phyloP scores from a whole-genome alignment of 1,140 invertebrate species.

The Caerostris extrusa region DNA sequence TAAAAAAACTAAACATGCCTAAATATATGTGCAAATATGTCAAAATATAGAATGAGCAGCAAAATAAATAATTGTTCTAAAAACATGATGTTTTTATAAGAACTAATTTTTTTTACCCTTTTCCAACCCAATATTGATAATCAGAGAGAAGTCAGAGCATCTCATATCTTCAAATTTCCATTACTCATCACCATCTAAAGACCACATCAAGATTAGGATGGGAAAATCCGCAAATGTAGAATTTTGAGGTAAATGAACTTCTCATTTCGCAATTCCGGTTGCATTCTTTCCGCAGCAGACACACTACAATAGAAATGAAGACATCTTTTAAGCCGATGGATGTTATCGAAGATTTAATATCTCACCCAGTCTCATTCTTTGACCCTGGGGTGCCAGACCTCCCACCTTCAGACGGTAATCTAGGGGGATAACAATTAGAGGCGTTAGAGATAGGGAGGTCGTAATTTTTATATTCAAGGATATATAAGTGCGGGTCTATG shows the following conservation, averaged over 20 bases:
- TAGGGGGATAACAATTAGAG: background rate
- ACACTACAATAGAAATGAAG: background rate
- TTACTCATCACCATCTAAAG: no score
- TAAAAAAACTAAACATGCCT: no score
- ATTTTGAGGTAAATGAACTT: background rate
- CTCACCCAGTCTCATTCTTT: background rate
- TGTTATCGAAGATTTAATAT: constrained; percentile 26
- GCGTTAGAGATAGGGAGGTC: background rate
- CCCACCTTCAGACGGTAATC: background rate
- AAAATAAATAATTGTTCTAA: no score
- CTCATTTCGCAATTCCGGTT: background rate
- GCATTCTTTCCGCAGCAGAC: background rate
- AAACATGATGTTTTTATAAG: no score
- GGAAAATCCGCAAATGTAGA: no score
- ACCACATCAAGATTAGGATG: no score
- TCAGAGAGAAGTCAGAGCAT: no score
- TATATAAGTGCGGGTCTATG: background rate
- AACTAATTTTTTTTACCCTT: no score
- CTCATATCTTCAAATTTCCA: no score
- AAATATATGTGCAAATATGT: no score
- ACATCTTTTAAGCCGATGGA: background rate
- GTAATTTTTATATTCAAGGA: background rate
- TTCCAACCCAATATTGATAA: no score
- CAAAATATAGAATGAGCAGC: no score
- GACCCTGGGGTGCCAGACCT: background rate